Evolutionary conservation across 2,888 invertebrate genomes (phyloP).

Genomic region (Tinea pellionella): DNA sequence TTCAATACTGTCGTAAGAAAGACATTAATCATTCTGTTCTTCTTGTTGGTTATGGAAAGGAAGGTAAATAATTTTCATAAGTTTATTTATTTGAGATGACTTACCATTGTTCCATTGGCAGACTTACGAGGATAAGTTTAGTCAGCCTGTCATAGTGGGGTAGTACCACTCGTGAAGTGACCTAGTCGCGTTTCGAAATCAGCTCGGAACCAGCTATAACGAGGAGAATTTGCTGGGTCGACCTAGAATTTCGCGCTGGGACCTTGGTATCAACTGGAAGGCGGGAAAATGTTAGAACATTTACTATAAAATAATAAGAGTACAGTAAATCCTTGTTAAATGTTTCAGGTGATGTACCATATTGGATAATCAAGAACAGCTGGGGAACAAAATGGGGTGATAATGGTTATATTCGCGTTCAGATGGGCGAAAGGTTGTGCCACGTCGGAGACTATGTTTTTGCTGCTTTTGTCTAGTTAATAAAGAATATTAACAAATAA

Average conservation of each 20-base stretch:
- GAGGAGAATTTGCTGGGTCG: too few relatives aligned
- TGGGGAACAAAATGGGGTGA: conserved; percentile 79
- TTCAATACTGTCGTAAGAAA: neutral
- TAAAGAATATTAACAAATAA: too few relatives aligned
- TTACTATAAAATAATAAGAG: neutral
- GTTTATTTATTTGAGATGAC: neutral
- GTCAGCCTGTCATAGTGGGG: too few relatives aligned
- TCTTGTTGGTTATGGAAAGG: conserved; percentile 25
- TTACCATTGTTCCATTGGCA: too few relatives aligned
- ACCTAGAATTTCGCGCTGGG: too few relatives aligned
- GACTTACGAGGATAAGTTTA: too few relatives aligned
- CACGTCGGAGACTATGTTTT: neutral
- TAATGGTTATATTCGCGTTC: conserved; percentile 82
- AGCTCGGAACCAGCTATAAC: too few relatives aligned
- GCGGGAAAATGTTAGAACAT: too few relatives aligned
- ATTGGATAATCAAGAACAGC: conserved; percentile 68
- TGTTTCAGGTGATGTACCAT: conserved; percentile 17
- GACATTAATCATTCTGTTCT: conserved; percentile 22
- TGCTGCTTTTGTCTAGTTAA: too few relatives aligned
- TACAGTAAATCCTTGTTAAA: neutral
- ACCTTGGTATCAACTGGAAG: too few relatives aligned
- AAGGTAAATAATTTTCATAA: neutral
- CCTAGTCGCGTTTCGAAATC: too few relatives aligned
- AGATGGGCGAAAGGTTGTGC: conserved; percentile 76
- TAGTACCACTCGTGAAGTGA: too few relatives aligned